A percentile compares a stretch with the other conserved stretches of the same genome.
phyloP scores from a whole-genome alignment of 2,888 invertebrate genomes.

The Phyllotreta striolata region DNA sequence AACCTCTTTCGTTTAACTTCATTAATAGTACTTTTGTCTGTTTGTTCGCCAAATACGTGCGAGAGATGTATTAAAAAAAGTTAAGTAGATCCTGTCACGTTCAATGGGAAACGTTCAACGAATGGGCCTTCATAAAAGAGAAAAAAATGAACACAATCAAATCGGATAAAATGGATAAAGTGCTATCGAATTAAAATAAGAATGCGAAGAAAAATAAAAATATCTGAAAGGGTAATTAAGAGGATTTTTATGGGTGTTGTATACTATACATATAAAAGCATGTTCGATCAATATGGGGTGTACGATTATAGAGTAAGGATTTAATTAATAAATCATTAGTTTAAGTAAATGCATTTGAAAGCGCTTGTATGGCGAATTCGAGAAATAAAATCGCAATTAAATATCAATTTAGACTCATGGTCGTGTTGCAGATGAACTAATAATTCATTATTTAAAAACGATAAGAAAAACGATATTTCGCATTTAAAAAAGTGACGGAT shows the following conservation, averaged over 20 bases:
- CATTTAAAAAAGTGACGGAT: conserved; percentile 17
- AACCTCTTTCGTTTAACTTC: conserved; percentile 18
- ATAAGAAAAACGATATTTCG: conserved; percentile 26
- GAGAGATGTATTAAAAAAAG: background rate
- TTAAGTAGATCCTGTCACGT: conserved; percentile 8
- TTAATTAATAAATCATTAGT: conserved; percentile 8
- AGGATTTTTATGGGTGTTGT: no score
- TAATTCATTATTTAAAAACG: conserved; percentile 31
- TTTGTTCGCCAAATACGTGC: conserved; percentile 11
- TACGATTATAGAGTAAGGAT: no score
- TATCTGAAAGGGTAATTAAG: no score
- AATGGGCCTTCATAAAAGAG: no score
- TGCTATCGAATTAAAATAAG: no score
- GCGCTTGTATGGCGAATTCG: no score
- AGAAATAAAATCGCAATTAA: conserved; percentile 21
- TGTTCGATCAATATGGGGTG: no score
- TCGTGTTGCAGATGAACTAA: conserved; percentile 25
- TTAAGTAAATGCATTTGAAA: conserved; percentile 23
- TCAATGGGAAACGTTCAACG: no score
- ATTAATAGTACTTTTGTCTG: conserved; percentile 16
- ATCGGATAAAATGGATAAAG: no score
- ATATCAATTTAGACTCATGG: conserved; percentile 30
- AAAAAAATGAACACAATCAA: no score
- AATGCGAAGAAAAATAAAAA: no score
- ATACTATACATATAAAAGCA: no score